These are phyloP conservation scores for Dasypus novemcinctus DNA, from an alignment of 2,113 vertebrate genomes.

Conservation along the genomic window DNA sequence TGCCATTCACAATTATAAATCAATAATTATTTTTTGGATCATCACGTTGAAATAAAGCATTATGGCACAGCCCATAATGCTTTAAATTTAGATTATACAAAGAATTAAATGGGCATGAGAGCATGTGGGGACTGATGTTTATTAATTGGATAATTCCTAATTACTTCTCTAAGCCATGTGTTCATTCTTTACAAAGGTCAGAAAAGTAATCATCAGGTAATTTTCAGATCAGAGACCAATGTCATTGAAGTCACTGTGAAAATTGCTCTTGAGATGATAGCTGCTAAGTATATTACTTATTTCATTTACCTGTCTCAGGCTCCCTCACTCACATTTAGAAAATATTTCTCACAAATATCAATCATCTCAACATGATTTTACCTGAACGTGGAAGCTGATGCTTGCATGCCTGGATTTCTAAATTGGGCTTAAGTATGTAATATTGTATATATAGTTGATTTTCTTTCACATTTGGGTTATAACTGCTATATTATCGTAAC, in stretches of 20 bases:
- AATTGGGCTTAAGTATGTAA: too few relatives aligned
- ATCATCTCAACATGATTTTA: not conserved
- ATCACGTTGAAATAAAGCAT: not conserved
- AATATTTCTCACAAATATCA: not conserved
- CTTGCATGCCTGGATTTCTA: too few relatives aligned
- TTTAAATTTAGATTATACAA: not conserved
- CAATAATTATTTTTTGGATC: not conserved
- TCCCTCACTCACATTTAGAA: not conserved
- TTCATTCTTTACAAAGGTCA: not conserved
- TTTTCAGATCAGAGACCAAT: not conserved
- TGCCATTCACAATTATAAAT: not conserved
- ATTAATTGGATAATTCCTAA: not conserved
- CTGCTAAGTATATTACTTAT: fast-evolving
- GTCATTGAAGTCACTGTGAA: not conserved
- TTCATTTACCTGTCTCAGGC: not conserved
- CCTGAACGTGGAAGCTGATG: not conserved
- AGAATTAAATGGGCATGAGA: not conserved
- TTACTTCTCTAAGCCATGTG: not conserved
- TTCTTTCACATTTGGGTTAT: not conserved
- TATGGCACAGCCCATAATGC: fast-evolving
- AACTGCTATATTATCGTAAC: not conserved
- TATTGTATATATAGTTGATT: not conserved
- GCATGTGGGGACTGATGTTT: not conserved
- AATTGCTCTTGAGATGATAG: not conserved
- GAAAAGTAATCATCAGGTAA: not conserved